These are phyloP conservation scores for Loxodonta africana DNA, from an alignment of 2,113 vertebrate species.

Conservation along the genomic window DNA sequence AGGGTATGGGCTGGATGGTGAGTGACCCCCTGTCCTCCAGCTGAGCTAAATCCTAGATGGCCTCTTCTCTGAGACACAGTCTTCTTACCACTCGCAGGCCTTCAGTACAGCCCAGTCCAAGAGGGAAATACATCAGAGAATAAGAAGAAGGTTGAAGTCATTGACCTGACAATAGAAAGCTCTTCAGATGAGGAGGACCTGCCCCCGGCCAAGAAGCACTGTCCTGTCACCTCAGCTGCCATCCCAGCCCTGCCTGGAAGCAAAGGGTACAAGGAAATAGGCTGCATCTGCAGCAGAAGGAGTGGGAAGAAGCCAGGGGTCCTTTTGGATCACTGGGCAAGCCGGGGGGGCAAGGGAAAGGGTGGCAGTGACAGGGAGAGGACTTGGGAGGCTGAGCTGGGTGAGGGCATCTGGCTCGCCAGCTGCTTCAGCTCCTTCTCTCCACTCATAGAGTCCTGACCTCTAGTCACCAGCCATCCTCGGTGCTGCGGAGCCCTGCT, in stretches of 20 bases:
- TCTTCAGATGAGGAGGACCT: slow-evolving; percentile 87
- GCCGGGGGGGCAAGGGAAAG: neutral
- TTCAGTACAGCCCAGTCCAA: slow-evolving; percentile 78
- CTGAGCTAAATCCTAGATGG: slow-evolving; percentile 16
- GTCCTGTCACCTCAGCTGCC: slow-evolving; percentile 65
- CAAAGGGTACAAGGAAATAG: slow-evolving; percentile 84
- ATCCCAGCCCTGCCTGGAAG: slow-evolving; percentile 69
- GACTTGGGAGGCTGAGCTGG: neutral
- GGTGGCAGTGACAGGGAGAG: neutral
- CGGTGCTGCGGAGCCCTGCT: slow-evolving; percentile 85
- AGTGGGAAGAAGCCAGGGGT: neutral
- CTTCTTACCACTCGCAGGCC: slow-evolving; percentile 67
- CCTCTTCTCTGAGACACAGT: slow-evolving; percentile 74
- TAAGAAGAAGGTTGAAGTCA: slow-evolving; percentile 89
- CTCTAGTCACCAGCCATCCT: slow-evolving; percentile 81
- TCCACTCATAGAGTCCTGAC: slow-evolving; percentile 78
- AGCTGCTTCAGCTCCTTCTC: neutral
- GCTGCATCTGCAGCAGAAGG: neutral
- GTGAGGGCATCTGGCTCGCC: neutral
- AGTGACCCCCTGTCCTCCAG: slow-evolving; percentile 61
- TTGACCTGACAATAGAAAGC: slow-evolving; percentile 89
- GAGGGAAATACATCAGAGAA: slow-evolving; percentile 81
- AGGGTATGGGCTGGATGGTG: slow-evolving; percentile 87
- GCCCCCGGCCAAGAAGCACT: slow-evolving; percentile 85
- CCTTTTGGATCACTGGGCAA: neutral